These are phyloP conservation scores for Pogonocherus hispidulus DNA, from an alignment of 2,888 invertebrate genomes.

Conservation along the genomic window DNA sequence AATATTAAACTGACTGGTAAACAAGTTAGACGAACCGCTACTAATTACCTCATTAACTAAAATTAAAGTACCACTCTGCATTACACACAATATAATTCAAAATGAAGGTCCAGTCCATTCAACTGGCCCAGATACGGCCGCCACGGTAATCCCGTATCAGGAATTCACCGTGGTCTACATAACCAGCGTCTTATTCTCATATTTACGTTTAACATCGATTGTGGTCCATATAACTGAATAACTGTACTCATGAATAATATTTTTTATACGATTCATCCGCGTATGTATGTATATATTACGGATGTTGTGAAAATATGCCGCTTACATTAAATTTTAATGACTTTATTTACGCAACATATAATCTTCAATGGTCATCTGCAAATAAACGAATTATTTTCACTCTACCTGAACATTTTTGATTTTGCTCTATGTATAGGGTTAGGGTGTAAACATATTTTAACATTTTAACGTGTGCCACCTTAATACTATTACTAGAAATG, in stretches of 20 bases:
- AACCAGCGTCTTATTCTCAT: constrained; percentile 17
- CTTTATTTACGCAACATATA: neutral
- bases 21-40: too few species aligned
- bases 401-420: too few species aligned
- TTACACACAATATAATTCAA: neutral
- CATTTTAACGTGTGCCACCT: too few species aligned
- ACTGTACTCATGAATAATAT: constrained; percentile 24
- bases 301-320: neutral
- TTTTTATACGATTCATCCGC: neutral
- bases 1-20: too few species aligned
- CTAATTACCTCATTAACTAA: neutral
- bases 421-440: too few species aligned
- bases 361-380: too few species aligned
- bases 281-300: constrained; percentile 3
- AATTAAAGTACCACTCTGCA: neutral
- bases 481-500: too few species aligned
- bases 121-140: neutral
- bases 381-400: too few species aligned
- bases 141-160: neutral
- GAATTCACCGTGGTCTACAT: constrained; percentile 12
- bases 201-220: neutral
- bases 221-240: constrained; percentile 11
- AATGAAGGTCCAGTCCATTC: neutral
- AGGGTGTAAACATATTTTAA: too few species aligned
- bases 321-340: neutral